Evolutionary conservation across 2,113 vertebrate genomes (phyloP).

Genomic region (Pluvianellus socialis): DNA sequence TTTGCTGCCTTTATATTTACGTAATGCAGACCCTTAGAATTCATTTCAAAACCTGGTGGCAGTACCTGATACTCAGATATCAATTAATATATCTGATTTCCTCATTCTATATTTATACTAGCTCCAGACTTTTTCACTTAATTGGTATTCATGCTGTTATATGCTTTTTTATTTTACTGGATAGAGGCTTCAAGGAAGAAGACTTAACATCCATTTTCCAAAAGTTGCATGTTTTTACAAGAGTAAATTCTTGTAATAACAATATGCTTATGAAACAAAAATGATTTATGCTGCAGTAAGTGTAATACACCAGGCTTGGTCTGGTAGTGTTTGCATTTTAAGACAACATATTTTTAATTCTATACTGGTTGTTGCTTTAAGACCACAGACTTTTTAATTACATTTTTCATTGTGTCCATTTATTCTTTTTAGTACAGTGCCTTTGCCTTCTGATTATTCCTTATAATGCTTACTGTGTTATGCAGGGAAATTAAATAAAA

Average conservation of each 20-base stretch:
- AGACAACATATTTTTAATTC: background rate
- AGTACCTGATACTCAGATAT: background rate
- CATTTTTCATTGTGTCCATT: background rate
- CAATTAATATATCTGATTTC: background rate
- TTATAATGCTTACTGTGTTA: background rate
- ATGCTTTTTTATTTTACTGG: background rate
- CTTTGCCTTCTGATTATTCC: background rate
- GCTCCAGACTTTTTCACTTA: background rate
- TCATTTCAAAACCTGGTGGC: background rate
- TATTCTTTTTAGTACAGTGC: constrained; percentile 21
- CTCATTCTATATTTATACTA: background rate
- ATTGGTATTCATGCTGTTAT: background rate
- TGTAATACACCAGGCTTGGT: background rate
- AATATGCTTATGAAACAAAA: background rate
- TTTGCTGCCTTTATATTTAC: background rate
- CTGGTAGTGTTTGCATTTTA: background rate
- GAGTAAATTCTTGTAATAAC: background rate
- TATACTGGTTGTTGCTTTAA: background rate
- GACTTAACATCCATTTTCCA: background rate
- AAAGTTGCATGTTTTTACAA: background rate
- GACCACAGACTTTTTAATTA: background rate
- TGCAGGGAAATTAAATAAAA: constrained; percentile 55
- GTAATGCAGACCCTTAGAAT: background rate
- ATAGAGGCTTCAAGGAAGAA: background rate
- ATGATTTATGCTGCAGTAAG: background rate